These are phyloP conservation scores for Vespertilio murinus DNA, from an alignment of 2,797 vertebrate species.

Conservation along the genomic window DNA sequence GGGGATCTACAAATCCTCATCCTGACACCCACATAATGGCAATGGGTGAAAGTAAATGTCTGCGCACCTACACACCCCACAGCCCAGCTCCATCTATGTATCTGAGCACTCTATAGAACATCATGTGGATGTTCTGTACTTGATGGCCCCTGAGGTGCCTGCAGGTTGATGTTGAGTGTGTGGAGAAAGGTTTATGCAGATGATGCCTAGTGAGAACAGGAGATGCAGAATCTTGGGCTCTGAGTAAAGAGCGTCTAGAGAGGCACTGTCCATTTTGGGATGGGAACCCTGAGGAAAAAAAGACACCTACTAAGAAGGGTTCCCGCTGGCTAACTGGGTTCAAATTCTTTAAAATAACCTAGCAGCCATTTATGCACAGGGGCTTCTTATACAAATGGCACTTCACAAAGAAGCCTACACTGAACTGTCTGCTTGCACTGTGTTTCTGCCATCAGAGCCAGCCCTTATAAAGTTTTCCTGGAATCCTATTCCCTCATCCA, in stretches of 20 bases:
- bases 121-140: background rate
- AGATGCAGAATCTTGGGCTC: background rate
- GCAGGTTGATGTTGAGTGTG: background rate
- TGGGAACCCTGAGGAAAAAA: background rate
- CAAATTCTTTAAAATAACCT: background rate
- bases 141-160: background rate
- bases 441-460: background rate
- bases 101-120: background rate
- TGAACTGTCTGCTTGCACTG: background rate
- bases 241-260: background rate
- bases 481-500: background rate
- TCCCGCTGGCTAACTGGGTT: background rate
- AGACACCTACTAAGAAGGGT: background rate
- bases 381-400: background rate
- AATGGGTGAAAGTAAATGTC: background rate
- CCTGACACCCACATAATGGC: accelerated
- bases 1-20: background rate
- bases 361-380: background rate
- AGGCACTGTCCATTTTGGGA: background rate
- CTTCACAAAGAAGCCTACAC: background rate
- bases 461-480: background rate
- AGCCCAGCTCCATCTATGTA: background rate
- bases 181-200: background rate
- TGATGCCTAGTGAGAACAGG: background rate
- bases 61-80: accelerated